Base-by-base conservation (phyloP, 2,888 invertebrate species). In the Cosmia pyralina region DNA sequence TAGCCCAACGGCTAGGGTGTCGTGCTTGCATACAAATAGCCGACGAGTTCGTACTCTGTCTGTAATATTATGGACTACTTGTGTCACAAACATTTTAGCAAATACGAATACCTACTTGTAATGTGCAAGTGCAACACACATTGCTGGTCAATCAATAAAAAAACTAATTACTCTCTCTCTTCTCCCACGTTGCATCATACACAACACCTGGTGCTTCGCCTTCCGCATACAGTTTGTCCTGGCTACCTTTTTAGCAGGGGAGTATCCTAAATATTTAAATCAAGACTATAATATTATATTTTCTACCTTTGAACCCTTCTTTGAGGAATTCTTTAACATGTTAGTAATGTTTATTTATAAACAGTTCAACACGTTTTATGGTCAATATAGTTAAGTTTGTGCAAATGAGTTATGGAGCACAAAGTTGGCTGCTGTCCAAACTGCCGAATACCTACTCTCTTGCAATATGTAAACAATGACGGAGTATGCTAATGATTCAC, bases 401-500 rank as follows among this genome's bases (percentile, higher is more conserved):
- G 63, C 52, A 71, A 75, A 81, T 69, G 80, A 69, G 60, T 65
- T 70, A 72, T 50, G 65, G 55, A 62, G 74, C 53, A 52, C 48
- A n/a, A 50, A 69, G 46, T 79, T 88, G 88, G 88, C 88, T 41
- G 11, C 15, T 1, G 65, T 77, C 87, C 88, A 88, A 71, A 73
- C 69, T 59, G 57, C 57, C 59, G 57, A 74, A 70, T 81, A 67
- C 64, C 62, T 83, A 62, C 69, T 72, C 52, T 66, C 71, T 72
- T 48, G 66, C 60, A 72, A 81, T 83, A 75, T 62, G 76, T 88
- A 86, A 86, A 87, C 88, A 88, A 82, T 80, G 67, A 67, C 69
- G 50, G 62, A 72, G 72, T 69, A 60, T 63, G 66, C 57, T 77
- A 78, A 84, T 85, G 69, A 85, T 63, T 75, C 75, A 77, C 50